phyloP scores from a whole-genome alignment of 1,140 invertebrate species.

The Pristionchus pacificus region DNA sequence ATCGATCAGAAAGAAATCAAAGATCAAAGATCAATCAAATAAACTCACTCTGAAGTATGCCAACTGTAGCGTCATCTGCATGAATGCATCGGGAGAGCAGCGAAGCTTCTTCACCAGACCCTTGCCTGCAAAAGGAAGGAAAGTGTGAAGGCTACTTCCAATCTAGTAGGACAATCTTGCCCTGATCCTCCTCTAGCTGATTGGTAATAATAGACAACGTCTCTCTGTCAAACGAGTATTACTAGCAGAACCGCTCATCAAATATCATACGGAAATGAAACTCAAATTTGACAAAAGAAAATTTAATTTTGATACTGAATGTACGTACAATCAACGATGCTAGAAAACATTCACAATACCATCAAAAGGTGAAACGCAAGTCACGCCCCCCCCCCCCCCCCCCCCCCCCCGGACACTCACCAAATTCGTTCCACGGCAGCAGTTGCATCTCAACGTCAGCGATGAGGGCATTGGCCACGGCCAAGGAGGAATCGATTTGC shows the following conservation, averaged over 20 bases:
- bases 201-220: too few relatives aligned
- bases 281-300: too few relatives aligned
- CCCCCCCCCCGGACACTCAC: background rate
- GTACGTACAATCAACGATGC: too few relatives aligned
- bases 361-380: too few relatives aligned
- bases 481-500: slow-evolving; percentile 42
- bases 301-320: too few relatives aligned
- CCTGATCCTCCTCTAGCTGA: too few relatives aligned
- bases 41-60: slow-evolving; percentile 81
- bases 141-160: too few relatives aligned
- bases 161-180: too few relatives aligned
- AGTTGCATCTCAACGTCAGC: slow-evolving; percentile 77
- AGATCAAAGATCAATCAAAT: slow-evolving; percentile 12
- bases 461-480: slow-evolving; percentile 50
- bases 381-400: background rate
- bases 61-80: slow-evolving; percentile 88
- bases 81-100: slow-evolving; percentile 91
- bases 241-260: too few relatives aligned
- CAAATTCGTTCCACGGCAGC: slow-evolving; percentile 80
- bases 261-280: too few relatives aligned
- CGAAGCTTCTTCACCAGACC: slow-evolving; percentile 87
- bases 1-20: slow-evolving; percentile 12
- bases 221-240: too few relatives aligned
- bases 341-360: too few relatives aligned
- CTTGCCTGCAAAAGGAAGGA: slow-evolving; percentile 71